Evolutionary conservation across 2,888 invertebrate species (phyloP).

Genomic region (Agriopis aurantiaria): DNA sequence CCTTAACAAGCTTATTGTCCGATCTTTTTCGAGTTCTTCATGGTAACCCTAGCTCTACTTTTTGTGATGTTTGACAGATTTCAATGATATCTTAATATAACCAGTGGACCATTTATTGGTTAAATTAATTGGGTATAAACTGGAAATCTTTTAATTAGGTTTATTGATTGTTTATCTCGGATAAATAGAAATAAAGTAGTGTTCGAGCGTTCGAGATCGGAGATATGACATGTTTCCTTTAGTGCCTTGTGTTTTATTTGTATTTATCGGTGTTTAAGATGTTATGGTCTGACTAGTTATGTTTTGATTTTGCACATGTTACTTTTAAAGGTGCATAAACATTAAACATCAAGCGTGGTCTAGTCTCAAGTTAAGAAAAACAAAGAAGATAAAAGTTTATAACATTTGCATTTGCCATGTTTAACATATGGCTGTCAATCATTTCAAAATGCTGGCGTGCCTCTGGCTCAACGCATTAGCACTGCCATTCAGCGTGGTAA

Average conservation of each 20-base stretch:
- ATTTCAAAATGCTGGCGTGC: no score
- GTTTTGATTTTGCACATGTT: background rate
- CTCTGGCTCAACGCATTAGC: no score
- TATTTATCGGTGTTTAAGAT: background rate
- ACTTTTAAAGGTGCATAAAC: no score
- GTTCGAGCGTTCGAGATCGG: conserved; percentile 14
- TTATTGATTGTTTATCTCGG: conserved; percentile 30
- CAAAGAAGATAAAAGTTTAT: no score
- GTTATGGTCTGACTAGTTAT: background rate
- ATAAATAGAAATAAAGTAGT: conserved; percentile 25
- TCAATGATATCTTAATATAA: conserved; percentile 34
- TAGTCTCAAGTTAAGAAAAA: no score
- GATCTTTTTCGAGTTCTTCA: background rate
- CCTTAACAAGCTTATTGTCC: no score
- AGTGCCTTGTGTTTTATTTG: background rate
- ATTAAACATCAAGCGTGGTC: no score
- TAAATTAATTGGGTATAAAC: conserved; percentile 36
- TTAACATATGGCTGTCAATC: no score
- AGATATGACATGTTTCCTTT: conserved; percentile 7
- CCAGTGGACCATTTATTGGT: conserved; percentile 30
- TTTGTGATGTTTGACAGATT: conserved; percentile 39
- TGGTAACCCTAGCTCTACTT: conserved; percentile 20
- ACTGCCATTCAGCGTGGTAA: no score
- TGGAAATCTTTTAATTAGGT: conserved; percentile 34
- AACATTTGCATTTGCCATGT: no score